Evolutionary conservation across 2,888 invertebrate genomes (phyloP).

Genomic region (Agapostemon virescens): DNA sequence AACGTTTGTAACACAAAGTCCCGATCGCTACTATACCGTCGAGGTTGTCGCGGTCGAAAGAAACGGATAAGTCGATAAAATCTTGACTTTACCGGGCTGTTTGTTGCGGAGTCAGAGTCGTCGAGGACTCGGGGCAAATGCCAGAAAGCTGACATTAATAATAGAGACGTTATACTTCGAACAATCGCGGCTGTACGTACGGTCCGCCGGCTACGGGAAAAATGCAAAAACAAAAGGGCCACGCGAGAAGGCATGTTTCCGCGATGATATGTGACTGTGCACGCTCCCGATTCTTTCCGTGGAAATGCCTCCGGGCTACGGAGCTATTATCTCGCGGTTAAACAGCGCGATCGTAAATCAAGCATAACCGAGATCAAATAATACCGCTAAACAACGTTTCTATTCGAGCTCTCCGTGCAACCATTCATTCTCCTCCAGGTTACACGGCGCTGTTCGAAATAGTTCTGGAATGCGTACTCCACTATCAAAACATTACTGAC

Average conservation of each 20-base stretch:
- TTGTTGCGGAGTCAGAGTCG: not conserved
- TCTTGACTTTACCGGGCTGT: not conserved
- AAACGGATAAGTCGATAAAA: conserved; percentile 22
- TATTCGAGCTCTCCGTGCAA: conserved; percentile 21
- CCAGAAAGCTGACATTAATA: conserved; percentile 45
- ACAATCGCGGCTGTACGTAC: conserved; percentile 22
- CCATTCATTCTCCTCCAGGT: conserved; percentile 26
- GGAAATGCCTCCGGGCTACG: conserved; percentile 39
- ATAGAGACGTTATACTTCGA: conserved; percentile 41
- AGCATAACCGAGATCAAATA: conserved; percentile 47
- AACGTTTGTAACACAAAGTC: not conserved
- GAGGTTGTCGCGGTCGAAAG: not conserved
- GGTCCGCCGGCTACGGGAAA: conserved; percentile 10
- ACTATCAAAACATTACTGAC: not conserved
- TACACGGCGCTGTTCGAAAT: conserved; percentile 2
- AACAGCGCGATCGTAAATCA: conserved; percentile 54
- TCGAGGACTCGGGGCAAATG: not conserved
- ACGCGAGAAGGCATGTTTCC: conserved; percentile 34
- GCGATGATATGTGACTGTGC: conserved; percentile 38
- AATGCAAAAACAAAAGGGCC: conserved; percentile 44
- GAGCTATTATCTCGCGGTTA: conserved; percentile 53
- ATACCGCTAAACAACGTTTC: conserved; percentile 55
- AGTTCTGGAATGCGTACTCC: conserved; percentile 14
- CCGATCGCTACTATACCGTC: not conserved
- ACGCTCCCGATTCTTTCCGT: conserved; percentile 31